Evolutionary conservation across 2,113 vertebrate species (phyloP).

Genomic region (Egretta garzetta): DNA sequence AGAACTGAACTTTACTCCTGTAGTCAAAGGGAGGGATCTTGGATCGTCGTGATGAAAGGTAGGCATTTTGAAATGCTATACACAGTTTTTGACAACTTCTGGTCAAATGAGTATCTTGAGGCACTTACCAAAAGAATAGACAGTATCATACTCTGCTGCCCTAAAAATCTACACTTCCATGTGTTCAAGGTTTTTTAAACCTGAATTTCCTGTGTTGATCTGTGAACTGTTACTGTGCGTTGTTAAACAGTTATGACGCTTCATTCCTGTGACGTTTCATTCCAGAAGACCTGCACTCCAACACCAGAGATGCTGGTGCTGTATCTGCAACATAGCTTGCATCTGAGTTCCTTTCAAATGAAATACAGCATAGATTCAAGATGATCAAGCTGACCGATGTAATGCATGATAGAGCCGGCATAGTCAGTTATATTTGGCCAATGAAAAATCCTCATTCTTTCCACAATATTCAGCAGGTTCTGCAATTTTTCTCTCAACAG

Average conservation of each 20-base stretch:
- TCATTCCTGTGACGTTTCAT: not conserved
- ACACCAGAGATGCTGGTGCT: not conserved
- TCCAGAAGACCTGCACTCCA: not conserved
- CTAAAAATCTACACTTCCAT: not conserved
- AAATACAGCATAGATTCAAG: not conserved
- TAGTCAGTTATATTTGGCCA: not conserved
- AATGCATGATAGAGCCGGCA: not conserved
- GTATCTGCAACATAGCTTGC: not conserved
- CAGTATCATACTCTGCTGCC: not conserved
- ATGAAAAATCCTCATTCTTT: conserved; percentile 16
- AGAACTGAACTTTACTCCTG: not conserved
- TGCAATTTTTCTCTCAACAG: conserved; percentile 28
- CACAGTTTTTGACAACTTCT: not conserved
- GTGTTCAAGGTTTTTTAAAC: not conserved
- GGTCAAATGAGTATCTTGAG: not conserved
- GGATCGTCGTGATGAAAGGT: not conserved
- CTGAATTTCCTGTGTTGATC: not conserved
- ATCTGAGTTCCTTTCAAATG: not conserved
- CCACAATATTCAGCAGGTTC: conserved; percentile 22
- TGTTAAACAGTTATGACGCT: not conserved
- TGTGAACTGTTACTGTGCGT: not conserved
- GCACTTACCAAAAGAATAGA: not conserved
- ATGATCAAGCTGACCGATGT: not conserved
- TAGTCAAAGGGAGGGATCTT: not conserved
- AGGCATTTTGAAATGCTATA: not conserved